Conservation (phyloP, 2,113 vertebrate species). For the Rhinoptilus africanus region DNA sequence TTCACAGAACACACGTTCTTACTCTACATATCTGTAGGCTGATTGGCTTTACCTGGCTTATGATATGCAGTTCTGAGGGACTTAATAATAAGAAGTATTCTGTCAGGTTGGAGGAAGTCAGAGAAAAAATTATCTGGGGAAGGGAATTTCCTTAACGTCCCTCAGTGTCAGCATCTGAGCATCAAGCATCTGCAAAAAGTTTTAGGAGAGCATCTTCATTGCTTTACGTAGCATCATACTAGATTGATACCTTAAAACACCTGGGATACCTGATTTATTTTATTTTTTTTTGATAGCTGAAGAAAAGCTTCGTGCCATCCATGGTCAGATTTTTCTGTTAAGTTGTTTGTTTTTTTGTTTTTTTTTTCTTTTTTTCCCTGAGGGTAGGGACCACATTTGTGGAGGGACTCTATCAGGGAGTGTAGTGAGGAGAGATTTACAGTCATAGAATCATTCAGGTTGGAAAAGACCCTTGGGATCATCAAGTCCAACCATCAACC, state of each 20-base stretch:
- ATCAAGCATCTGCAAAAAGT: background rate
- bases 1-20: background rate
- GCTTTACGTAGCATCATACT: background rate
- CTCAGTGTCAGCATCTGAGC: background rate
- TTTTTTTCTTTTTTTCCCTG: background rate
- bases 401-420: no score
- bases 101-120: background rate
- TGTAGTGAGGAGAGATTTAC: no score
- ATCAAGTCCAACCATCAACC: no score
- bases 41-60: background rate
- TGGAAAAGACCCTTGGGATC: no score
- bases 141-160: background rate
- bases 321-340: background rate
- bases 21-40: background rate
- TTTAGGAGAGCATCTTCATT: background rate
- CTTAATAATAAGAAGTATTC: background rate
- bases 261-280: background rate
- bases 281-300: background rate
- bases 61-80: background rate
- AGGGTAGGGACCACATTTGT: background rate
- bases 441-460: no score
- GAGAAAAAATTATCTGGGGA: background rate
- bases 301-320: background rate
- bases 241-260: background rate
- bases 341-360: fast-evolving